A percentile compares a stretch with the other conserved stretches of the same genome.
phyloP scores from a whole-genome alignment of 2,888 invertebrate genomes.

The Pyralis farinalis region DNA sequence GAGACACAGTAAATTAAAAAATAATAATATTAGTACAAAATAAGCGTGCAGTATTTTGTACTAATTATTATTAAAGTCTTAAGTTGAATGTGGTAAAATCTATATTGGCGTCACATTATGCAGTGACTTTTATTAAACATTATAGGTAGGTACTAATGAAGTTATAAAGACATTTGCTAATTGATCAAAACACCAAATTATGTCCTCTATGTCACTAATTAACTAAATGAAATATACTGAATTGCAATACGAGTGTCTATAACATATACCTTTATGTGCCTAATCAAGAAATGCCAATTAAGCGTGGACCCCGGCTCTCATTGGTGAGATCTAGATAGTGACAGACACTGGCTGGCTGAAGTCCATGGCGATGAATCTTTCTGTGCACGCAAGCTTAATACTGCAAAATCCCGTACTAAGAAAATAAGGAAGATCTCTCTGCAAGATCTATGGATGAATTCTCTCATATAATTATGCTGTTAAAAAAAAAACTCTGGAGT shows the following conservation, averaged over 20 bases:
- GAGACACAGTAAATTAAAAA: too few relatives aligned
- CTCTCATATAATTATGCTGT: background rate
- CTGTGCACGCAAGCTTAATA: slow-evolving; percentile 49
- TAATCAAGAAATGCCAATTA: slow-evolving; percentile 64
- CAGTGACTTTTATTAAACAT: too few relatives aligned
- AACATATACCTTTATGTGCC: slow-evolving; percentile 18
- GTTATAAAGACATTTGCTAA: too few relatives aligned
- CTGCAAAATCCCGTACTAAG: background rate
- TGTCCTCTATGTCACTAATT: slow-evolving; percentile 6
- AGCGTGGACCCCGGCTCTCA: slow-evolving; percentile 36
- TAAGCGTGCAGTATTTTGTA: too few relatives aligned
- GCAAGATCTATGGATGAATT: background rate
- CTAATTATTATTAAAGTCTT: too few relatives aligned
- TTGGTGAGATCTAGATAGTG: slow-evolving; percentile 59
- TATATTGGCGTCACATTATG: too few relatives aligned
- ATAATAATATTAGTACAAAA: too few relatives aligned
- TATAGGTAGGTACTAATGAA: too few relatives aligned
- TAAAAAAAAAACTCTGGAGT: too few relatives aligned
- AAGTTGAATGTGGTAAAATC: too few relatives aligned
- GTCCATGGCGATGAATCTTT: slow-evolving; percentile 43
- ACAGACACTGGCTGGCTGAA: slow-evolving; percentile 27
- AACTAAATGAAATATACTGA: slow-evolving; percentile 13
- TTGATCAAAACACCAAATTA: too few relatives aligned
- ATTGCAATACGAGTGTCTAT: slow-evolving; percentile 10
- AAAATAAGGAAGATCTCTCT: background rate